Base-by-base conservation (phyloP, 2,888 invertebrate species). In the Sicus ferrugineus region DNA sequence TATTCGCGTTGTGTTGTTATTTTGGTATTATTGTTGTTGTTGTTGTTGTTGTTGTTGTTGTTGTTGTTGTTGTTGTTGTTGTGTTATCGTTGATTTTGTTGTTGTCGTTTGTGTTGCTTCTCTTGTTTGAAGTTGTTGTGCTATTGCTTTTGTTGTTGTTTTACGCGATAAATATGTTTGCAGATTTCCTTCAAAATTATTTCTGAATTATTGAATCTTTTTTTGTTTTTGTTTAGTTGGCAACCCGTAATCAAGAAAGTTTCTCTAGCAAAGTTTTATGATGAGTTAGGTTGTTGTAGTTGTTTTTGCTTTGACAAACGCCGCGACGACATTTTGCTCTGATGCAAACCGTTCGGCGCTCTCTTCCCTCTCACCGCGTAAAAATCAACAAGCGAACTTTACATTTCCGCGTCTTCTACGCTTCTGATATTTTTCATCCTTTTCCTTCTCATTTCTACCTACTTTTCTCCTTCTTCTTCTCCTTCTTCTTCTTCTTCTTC, bases 211-310 rank as follows among this genome's bases (percentile, higher is more conserved):
- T 67, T n/a, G n/a, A n/a, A n/a, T n/a, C n/a, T n/a, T n/a, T n/a
- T 59, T 58, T 61, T 26, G 52, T 64, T 52, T 38, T 66, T 58
- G 31, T 64, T 52, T 11, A 19, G 66, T 38, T 19, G 46, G 19
- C 30, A 52, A 46, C 46, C 31, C 30, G 58, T 67, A 67, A 67
- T 67, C 67, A 56, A 59, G 67, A 59, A 59, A 59, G 59, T 67
- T 67, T 38, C 31, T 7, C 21, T n/a, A 38, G 38, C 26, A 38
- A 65, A 65, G n/a, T 65, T 65, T 65, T 16, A 6, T 65, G 23
- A 48, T 19, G n/a, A 28, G 48, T 48, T 14, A 52, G 23, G 21
- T 42, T 26, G 61, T 26, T 59, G 34, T 38, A 38, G 34, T 59
- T 59, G 30, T 50, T 52, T n/a, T 61, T 46, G 26, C 31, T 19